These are phyloP conservation scores for Didymodactylos carnosus DNA, from an alignment of 2,888 invertebrate genomes.

Conservation along the genomic window DNA sequence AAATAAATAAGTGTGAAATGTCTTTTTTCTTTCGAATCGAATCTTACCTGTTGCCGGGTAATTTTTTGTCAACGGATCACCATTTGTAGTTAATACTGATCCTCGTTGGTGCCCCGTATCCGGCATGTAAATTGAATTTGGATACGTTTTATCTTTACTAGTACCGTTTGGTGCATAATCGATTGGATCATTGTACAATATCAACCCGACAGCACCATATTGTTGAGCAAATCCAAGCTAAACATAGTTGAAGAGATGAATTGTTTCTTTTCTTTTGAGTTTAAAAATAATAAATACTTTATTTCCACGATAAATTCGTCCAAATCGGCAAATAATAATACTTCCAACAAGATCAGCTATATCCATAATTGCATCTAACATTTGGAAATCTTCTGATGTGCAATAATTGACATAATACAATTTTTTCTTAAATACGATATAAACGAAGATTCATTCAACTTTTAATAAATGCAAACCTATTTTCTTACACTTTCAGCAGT, in stretches of 20 bases:
- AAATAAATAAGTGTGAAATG: too few relatives aligned
- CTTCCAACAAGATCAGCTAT: background rate
- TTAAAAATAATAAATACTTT: too few relatives aligned
- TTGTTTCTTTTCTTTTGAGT: too few relatives aligned
- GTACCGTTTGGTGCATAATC: constrained; percentile 23
- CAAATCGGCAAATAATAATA: constrained; percentile 5
- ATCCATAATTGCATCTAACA: background rate
- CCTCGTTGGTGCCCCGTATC: constrained; percentile 37
- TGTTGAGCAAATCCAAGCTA: constrained; percentile 21
- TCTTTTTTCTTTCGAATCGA: too few relatives aligned
- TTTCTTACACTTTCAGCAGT: background rate
- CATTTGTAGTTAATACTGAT: constrained; percentile 27
- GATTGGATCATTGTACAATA: constrained; percentile 34
- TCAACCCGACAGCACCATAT: constrained; percentile 32
- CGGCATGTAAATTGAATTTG: constrained; percentile 36
- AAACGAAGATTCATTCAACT: too few relatives aligned
- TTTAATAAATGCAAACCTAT: too few relatives aligned
- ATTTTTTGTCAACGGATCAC: constrained; percentile 39
- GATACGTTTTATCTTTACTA: constrained; percentile 22
- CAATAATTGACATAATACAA: constrained; percentile 10
- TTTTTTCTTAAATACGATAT: too few relatives aligned
- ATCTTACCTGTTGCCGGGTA: constrained; percentile 35
- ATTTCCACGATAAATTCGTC: constrained; percentile 11
- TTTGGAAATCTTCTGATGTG: constrained; percentile 1
- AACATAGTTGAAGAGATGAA: too few relatives aligned